Evolutionary conservation across 2,888 invertebrate species (phyloP), one percentile per base, ranked within the genome.

Genomic region (Griposia aprilina): DNA sequence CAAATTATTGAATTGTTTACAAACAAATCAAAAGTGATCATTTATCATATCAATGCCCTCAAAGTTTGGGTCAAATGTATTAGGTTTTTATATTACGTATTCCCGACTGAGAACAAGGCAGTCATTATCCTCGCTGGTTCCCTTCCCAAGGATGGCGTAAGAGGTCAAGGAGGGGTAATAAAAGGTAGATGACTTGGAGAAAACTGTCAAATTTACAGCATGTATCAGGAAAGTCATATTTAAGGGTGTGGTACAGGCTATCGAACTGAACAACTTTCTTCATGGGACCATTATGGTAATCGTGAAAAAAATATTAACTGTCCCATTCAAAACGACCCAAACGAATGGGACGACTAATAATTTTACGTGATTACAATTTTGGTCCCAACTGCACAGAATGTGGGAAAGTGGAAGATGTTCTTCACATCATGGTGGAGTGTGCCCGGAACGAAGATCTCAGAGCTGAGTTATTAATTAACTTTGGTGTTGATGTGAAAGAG

Each of bases 51-150:
- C 66, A 80, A 67, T 57, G 80, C 26, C 69, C 74, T 67, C 41
- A 52, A 74, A 76, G 67, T 77, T 62, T 60, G 59, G 83, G 86
- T 80, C 86, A 86, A 83, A 83, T 86, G 60, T 80, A 82, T 82
- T 85, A 78, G 66, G 41, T 59, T 57, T 76, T 74, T 75, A 72
- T 75, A 76, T 78, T 70, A 85, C 78, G 78, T 78, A 71, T 69
- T 73, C 63, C 36, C 45, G 67, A 41, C 41, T 59, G 65, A 60
- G 69, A 65, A 66, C 66, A 60, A 62, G 57, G 30, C 69, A 78
- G 48, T 83, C 60, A 30, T 57, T 80, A 72, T 60, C 50, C 36
- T 70, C 48, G n/a, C n/a, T 68, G 30, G n/a, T 30, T 71, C 41
- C 36, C 60, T 62, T 67, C 59, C 30, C 20, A 45, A 68, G 65